phyloP scores from a whole-genome alignment of 2,797 vertebrate species.

The Pitangus sulphuratus region DNA sequence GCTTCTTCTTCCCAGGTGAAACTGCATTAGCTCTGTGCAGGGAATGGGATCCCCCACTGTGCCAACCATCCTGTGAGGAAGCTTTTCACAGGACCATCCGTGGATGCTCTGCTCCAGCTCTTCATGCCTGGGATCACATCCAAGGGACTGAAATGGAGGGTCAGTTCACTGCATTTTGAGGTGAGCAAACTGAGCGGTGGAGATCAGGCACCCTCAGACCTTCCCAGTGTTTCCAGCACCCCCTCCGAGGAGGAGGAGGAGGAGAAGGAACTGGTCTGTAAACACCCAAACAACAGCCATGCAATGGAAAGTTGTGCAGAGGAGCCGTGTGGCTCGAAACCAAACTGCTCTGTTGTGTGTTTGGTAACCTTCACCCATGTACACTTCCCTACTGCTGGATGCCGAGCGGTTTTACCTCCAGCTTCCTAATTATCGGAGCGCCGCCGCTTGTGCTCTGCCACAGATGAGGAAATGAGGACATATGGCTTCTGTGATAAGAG shows the following conservation, averaged over 20 bases:
- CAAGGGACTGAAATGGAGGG: not conserved
- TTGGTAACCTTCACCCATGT: conserved; percentile 47
- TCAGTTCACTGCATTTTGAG: not conserved
- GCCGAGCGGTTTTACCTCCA: conserved; percentile 41
- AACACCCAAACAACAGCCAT: fast-evolving
- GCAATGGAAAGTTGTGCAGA: not conserved
- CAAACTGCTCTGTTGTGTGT: not conserved
- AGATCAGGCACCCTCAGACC: not conserved
- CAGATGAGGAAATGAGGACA: conserved; percentile 67
- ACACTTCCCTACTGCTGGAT: conserved; percentile 14
- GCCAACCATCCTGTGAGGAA: not conserved
- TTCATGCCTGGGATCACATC: fast-evolving
- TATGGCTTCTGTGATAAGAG: conserved; percentile 69
- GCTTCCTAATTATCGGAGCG: conserved; percentile 45
- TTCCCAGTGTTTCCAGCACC: not conserved
- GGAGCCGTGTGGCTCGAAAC: fast-evolving
- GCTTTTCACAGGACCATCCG: not conserved
- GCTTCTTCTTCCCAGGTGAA: not conserved
- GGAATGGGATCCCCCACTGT: not conserved
- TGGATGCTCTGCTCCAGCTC: not conserved
- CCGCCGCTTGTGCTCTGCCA: not conserved
- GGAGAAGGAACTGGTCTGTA: not conserved
- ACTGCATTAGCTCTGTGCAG: fast-evolving
- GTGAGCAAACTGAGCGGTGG: fast-evolving
- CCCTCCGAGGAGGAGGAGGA: not conserved